Conservation (phyloP, 2,113 vertebrate genomes). For the Genyomyrus donnyi region DNA sequence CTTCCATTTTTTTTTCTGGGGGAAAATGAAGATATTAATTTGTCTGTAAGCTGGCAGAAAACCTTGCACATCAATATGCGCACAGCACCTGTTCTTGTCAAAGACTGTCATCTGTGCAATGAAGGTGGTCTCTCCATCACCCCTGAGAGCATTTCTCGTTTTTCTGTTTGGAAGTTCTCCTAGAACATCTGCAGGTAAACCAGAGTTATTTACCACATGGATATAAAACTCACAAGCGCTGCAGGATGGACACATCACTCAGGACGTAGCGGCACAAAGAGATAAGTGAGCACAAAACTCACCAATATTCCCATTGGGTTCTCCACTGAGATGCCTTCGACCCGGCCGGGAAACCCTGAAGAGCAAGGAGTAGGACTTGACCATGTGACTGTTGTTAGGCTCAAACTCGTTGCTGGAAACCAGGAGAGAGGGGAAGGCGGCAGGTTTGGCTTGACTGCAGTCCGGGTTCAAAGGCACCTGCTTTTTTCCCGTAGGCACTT, state of each 20-base stretch:
- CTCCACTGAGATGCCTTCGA: constrained; percentile 81
- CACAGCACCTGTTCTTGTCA: constrained; percentile 88
- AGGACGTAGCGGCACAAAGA: not conserved
- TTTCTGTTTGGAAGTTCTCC: constrained; percentile 82
- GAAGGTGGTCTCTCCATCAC: constrained; percentile 84
- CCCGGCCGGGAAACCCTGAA: constrained; percentile 91
- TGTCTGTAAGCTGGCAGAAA: not conserved
- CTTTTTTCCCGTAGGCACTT: constrained; percentile 99
- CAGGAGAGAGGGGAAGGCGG: constrained; percentile 86
- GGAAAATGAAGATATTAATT: not conserved
- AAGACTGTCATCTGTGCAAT: constrained; percentile 98
- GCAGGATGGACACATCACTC: not conserved
- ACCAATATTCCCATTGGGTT: constrained; percentile 95
- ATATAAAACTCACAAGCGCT: not conserved
- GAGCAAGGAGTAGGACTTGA: constrained; percentile 96
- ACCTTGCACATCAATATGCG: not conserved
- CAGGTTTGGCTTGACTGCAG: constrained; percentile 87
- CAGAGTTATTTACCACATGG: not conserved
- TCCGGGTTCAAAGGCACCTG: constrained; percentile 99
- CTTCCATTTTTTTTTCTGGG: not conserved
- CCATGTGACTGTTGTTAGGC: constrained; percentile 98
- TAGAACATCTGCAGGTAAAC: constrained; percentile 70
- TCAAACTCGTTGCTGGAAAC: constrained; percentile 98
- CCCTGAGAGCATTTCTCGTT: constrained; percentile 81
- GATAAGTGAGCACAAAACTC: constrained; percentile 30